phyloP scores from a whole-genome alignment of 2,113 vertebrate genomes.

The Nothocercus julius region DNA sequence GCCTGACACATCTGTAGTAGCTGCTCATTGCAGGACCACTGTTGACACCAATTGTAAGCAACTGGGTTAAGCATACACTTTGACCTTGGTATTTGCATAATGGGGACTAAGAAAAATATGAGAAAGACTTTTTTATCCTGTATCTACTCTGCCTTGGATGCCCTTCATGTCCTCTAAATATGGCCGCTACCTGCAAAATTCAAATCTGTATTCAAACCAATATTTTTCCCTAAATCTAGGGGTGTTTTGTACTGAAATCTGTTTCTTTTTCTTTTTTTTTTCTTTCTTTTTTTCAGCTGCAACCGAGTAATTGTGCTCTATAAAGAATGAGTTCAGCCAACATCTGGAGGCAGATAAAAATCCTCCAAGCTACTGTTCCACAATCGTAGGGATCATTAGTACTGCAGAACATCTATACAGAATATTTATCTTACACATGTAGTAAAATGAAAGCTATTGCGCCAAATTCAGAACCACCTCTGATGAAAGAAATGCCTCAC shows the following conservation, averaged over 20 bases:
- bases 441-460: conserved; percentile 34
- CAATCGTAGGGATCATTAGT: conserved; percentile 33
- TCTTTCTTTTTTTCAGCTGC: not conserved
- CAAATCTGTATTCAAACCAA: not conserved
- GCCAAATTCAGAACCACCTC: conserved; percentile 36
- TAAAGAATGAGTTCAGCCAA: conserved; percentile 57
- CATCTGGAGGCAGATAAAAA: conserved; percentile 67
- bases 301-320: conserved; percentile 30
- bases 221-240: not conserved
- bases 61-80: not conserved
- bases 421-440: conserved; percentile 48
- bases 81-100: not conserved
- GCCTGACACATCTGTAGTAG: fast-evolving
- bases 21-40: fast-evolving
- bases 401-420: conserved; percentile 8
- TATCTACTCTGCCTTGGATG: not conserved
- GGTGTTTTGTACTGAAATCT: not conserved
- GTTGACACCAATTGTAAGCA: not conserved
- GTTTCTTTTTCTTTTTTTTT: too few relatives aligned
- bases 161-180: not conserved
- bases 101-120: not conserved
- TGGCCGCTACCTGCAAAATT: not conserved
- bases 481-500: conserved; percentile 38
- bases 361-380: conserved; percentile 53
- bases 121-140: not conserved